Base-by-base conservation (phyloP, 2,888 invertebrate genomes). In the Orthosia gothica region DNA sequence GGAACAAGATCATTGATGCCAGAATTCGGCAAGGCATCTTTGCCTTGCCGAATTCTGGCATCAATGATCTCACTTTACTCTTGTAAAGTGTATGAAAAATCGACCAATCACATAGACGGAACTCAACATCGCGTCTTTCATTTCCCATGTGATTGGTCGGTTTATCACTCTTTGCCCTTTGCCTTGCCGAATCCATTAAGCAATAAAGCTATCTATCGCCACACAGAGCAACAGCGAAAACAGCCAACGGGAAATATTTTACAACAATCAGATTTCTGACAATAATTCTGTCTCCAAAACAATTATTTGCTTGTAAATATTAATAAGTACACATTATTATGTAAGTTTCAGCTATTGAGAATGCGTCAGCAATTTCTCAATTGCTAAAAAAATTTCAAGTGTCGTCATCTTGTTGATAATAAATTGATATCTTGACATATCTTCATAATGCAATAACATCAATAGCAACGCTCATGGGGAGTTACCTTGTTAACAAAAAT, bases 371-470 rank as follows among this genome's bases (percentile, higher is more conserved):
- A 40, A 69, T 72, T 77, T 62, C 45, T 40, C 66, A 82, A 82
- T 61, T 57, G 70, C 52, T 18, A 47, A 67, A 69, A 68, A 82
- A 65, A 80, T 26, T 0, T 82, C 54, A 50, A 82, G 79, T 78
- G n/a, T 20, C 62, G 32, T 52, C 57, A 71, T 65, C 15, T 32
- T 50, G 40, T 26, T 59, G 72, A 82, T 80, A 80, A 65, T 32
- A 72, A n/a, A 57, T 57, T 15, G 18, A 49, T 70, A 82, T 75
- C 82, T 83, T 70, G 79, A 72, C 80, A 67, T 64, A 58, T 70
- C 71, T 75, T 74, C 40, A 50, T 57, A 71, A 58, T 62, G 54
- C 64, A 81, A 76, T 54, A 68, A 62, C 63, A 70, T 49, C 77
- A 77, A 70, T 59, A 70, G 50, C 50, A 20, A 62, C 13, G 45